phyloP scores from a whole-genome alignment of 2,113 vertebrate genomes.

The Terrapene triunguis region DNA sequence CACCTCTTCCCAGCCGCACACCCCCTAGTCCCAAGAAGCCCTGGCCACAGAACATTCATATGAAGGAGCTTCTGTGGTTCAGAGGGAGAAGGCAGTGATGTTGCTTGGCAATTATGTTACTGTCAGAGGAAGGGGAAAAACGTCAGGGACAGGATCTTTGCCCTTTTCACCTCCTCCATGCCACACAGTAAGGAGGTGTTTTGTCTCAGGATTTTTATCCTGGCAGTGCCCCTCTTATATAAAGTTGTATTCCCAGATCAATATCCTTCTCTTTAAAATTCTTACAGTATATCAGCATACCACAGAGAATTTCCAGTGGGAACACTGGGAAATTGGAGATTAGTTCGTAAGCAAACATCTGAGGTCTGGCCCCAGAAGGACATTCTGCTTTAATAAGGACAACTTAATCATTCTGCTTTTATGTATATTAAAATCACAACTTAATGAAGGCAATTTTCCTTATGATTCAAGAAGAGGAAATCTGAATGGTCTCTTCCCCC shows the following conservation, averaged over 20 bases:
- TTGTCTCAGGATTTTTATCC: background rate
- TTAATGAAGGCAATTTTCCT: background rate
- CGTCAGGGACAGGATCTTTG: background rate
- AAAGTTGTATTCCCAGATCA: background rate
- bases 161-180: background rate
- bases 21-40: background rate
- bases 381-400: slow-evolving; percentile 16
- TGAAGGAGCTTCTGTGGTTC: background rate
- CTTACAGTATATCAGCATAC: background rate
- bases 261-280: slow-evolving; percentile 46
- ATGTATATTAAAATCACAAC: background rate
- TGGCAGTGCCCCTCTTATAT: background rate
- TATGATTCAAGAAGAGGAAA: background rate
- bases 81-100: background rate
- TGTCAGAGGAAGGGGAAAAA: background rate
- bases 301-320: slow-evolving; percentile 34
- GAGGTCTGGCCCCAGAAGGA: slow-evolving; percentile 20
- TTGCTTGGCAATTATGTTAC: background rate
- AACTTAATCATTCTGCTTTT: slow-evolving; percentile 40
- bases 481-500: background rate
- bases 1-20: background rate
- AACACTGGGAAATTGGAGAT: slow-evolving; percentile 42
- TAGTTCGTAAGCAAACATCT: slow-evolving; percentile 41
- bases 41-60: background rate
- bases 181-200: background rate